A percentile compares a stretch with the other conserved stretches of the same genome.
Conservation (phyloP, 2,888 invertebrate genomes). For the Volucella zonaria region DNA sequence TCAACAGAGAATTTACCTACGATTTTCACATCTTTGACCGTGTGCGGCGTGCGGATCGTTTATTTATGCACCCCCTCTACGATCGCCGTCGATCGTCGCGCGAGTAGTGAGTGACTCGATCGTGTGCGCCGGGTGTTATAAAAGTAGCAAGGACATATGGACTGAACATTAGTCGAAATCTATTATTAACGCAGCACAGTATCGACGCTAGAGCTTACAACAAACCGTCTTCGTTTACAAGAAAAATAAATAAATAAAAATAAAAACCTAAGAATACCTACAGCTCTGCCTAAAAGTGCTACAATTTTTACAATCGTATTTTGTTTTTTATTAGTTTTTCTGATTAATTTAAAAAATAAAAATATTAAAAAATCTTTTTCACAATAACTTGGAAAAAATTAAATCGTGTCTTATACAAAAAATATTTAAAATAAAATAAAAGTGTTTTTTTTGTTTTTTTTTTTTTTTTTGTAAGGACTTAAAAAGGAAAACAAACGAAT, state of each 20-base stretch:
- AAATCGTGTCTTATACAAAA: not conserved
- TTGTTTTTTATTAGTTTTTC: not conserved
- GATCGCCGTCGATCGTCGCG: conserved; percentile 65
- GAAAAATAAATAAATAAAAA: conserved; percentile 6
- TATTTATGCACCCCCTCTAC: conserved; percentile 68
- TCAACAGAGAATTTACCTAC: conserved; percentile 73
- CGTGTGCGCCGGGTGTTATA: conserved; percentile 80
- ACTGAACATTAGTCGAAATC: conserved; percentile 83
- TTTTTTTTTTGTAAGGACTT: conserved; percentile 34
- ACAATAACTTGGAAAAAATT: conserved; percentile 25
- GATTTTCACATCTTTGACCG: conserved; percentile 71
- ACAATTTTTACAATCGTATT: no score
- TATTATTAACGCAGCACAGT: conserved; percentile 81
- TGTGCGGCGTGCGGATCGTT: conserved; percentile 72
- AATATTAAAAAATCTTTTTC: conserved; percentile 24
- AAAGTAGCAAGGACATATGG: conserved; percentile 83
- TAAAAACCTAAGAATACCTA: not conserved
- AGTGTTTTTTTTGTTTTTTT: no score
- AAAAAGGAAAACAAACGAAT: conserved; percentile 12
- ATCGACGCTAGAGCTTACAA: conserved; percentile 68
- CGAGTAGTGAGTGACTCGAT: conserved; percentile 74
- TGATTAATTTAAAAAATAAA: conserved; percentile 1
- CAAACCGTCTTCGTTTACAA: conserved; percentile 42
- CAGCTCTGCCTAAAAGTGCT: no score
- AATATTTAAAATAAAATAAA: conserved; percentile 11